Base-by-base conservation (phyloP, 2,113 vertebrate species). In the Pelodiscus sinensis region DNA sequence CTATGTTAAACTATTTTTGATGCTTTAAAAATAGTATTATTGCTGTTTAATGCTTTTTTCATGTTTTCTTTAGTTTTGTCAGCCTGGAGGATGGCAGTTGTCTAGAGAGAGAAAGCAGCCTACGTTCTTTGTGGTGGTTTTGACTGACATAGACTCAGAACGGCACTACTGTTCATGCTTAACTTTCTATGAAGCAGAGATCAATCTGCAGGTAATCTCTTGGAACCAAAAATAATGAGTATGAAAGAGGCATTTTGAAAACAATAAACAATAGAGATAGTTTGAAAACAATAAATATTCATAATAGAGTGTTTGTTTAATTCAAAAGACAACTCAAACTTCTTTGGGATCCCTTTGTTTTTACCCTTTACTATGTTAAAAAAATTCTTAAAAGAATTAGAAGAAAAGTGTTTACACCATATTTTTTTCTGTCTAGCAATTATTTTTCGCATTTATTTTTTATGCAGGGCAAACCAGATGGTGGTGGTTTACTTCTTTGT, bases 61-160 rank as follows among this genome's bases (percentile, higher is more conserved):
- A 94, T 68, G 54, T 52, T 85, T 90, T 27, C 56, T 94, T 84
- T 96, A 99, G 99, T 99, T 99, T 96, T 99, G 99, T 98, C 99
- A 99, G 96, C 99, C 99, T 87, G 98, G 98, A 87, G 99, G 99
- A 95, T 99, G 99, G 99, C 98, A 98, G 95, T 96, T 99, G 81
- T 99, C 99, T 3, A 98, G 98, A 75, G 99, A 99, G 80, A 97
- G 99, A 90, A 99, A 98, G 65, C 98, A 98, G 50, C 99, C 99
- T 25, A 99, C 99, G 0, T 99, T 99, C 97, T 99, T 99, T 88
- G 99, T 99, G 56, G 99, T 99, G 92, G 99, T 99, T 97, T 96
- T 99, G 97, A 99, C 99, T 24, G 99, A 99, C 92, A 99, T 99
- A 19, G 99, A 99, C 92, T 99, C 99, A 6, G 99, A 99, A 97